Percentiles rank a stretch among this genome's conserved stretches.
Evolutionary conservation across 2,888 invertebrate genomes (phyloP).

Genomic region (Acanthacorydalis orientalis): DNA sequence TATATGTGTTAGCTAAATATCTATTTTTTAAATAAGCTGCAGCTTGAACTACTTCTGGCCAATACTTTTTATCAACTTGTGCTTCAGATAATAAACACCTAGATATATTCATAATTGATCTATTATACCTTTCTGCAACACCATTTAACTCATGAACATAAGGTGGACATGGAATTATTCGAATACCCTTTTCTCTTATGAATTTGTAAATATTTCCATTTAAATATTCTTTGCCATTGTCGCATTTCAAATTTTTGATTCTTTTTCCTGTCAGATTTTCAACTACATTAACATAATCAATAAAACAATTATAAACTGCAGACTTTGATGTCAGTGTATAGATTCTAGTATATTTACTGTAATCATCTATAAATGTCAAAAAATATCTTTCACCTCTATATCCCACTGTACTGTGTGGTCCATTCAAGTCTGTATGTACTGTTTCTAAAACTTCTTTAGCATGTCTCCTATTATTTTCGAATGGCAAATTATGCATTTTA

Average conservation of each 20-base stretch:
- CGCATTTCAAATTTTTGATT: slow-evolving; percentile 5
- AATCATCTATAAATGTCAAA: slow-evolving; percentile 4
- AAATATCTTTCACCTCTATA: slow-evolving; percentile 7
- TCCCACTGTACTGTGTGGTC: slow-evolving; percentile 6
- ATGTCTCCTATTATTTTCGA: slow-evolving; percentile 12
- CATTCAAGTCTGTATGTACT: slow-evolving; percentile 12
- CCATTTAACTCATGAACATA: slow-evolving; percentile 9
- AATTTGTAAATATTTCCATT: slow-evolving; percentile 10
- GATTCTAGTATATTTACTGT: slow-evolving; percentile 2
- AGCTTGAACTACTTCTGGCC: slow-evolving; percentile 9
- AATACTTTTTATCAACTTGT: slow-evolving; percentile 9
- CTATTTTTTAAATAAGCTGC: slow-evolving; percentile 10
- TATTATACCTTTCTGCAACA: slow-evolving; percentile 12
- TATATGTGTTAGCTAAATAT: slow-evolving; percentile 7
- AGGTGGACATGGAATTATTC: slow-evolving; percentile 9
- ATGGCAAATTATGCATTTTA: slow-evolving; percentile 14
- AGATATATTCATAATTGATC: slow-evolving; percentile 11
- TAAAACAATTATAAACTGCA: slow-evolving; percentile 2
- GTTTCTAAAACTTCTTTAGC: slow-evolving; percentile 9
- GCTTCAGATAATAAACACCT: slow-evolving; percentile 12
- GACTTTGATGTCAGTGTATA: slow-evolving; percentile 1
- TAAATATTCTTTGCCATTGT: slow-evolving; percentile 7
- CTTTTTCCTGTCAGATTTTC: slow-evolving; percentile 7
- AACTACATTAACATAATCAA: slow-evolving; percentile 7
- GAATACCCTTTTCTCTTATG: slow-evolving; percentile 10